Evolutionary conservation across 1,140 invertebrate species (phyloP).

Genomic region (Drosophila parvula): DNA sequence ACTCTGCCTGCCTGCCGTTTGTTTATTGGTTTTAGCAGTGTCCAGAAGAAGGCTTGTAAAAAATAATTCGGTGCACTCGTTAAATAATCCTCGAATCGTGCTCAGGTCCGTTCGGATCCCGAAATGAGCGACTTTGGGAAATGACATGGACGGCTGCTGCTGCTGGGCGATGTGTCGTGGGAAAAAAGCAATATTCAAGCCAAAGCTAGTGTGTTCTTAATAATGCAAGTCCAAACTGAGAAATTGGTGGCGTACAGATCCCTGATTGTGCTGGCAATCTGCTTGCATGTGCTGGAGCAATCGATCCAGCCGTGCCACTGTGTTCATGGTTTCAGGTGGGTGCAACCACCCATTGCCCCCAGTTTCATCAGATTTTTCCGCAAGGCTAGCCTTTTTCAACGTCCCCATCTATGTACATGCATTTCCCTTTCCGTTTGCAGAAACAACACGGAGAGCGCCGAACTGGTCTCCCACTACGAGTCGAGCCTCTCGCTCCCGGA

Average conservation of each 20-base stretch:
- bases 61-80: constrained; percentile 49
- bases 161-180: constrained; percentile 60
- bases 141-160: constrained; percentile 46
- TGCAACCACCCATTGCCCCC: constrained; percentile 1
- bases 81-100: constrained; percentile 62
- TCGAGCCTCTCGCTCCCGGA: constrained; percentile 90
- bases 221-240: constrained; percentile 68
- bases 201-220: constrained; percentile 69
- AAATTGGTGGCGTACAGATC: constrained; percentile 65
- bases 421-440: constrained; percentile 32
- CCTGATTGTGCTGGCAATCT: constrained; percentile 65
- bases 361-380: constrained; percentile 66
- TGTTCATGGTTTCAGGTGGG: constrained; percentile 83
- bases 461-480: constrained; percentile 85
- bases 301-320: constrained; percentile 81
- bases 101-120: constrained; percentile 12
- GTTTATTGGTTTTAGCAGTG: constrained; percentile 55
- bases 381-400: constrained; percentile 12
- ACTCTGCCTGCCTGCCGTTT: constrained; percentile 57
- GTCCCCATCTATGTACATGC: constrained; percentile 1
- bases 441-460: constrained; percentile 83
- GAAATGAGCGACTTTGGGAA: constrained; percentile 49
- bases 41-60: constrained; percentile 10
- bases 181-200: constrained; percentile 47
- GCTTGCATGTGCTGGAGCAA: constrained; percentile 76